Evolutionary conservation across 37 sponge, comb jelly and placozoan species (phyloP).

Genomic region (Spongia lamella): DNA sequence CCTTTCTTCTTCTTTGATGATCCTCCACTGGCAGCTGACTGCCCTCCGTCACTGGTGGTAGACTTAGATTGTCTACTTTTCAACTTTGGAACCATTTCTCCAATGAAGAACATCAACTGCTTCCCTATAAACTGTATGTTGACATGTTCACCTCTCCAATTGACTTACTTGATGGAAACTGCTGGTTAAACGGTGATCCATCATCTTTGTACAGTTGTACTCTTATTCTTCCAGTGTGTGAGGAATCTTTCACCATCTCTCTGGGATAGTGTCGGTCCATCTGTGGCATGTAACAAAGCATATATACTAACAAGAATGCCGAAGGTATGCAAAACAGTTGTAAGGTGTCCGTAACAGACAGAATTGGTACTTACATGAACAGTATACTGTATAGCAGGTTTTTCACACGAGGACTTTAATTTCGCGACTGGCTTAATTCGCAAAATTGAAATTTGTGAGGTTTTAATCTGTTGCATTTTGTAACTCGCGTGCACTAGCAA

Average conservation of each 20-base stretch:
- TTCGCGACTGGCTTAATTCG: too few relatives aligned
- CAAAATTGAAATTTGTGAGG: too few relatives aligned
- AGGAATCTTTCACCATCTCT: conserved; percentile 53
- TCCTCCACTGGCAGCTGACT: not conserved
- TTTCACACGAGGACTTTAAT: too few relatives aligned
- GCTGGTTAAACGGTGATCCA: conserved; percentile 24
- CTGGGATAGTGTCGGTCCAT: conserved; percentile 63
- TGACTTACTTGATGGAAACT: conserved; percentile 46
- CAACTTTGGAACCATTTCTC: conserved; percentile 78
- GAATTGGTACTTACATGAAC: not conserved
- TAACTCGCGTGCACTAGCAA: too few relatives aligned
- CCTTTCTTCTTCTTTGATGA: conserved; percentile 52
- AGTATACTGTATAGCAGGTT: too few relatives aligned
- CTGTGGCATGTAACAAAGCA: not conserved
- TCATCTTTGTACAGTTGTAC: conserved; percentile 57
- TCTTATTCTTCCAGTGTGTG: conserved; percentile 65
- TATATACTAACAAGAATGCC: not conserved
- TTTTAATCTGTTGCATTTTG: too few relatives aligned
- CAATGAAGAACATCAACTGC: conserved; percentile 37
- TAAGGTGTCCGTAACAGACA: too few relatives aligned
- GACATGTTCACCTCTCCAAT: not conserved
- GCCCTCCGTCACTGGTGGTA: conserved; percentile 27
- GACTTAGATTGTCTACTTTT: conserved; percentile 53
- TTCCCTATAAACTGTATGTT: conserved; percentile 26
- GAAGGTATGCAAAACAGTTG: too few relatives aligned